Conservation (phyloP, 2,797 vertebrate genomes). For the Delichon dasypus region DNA sequence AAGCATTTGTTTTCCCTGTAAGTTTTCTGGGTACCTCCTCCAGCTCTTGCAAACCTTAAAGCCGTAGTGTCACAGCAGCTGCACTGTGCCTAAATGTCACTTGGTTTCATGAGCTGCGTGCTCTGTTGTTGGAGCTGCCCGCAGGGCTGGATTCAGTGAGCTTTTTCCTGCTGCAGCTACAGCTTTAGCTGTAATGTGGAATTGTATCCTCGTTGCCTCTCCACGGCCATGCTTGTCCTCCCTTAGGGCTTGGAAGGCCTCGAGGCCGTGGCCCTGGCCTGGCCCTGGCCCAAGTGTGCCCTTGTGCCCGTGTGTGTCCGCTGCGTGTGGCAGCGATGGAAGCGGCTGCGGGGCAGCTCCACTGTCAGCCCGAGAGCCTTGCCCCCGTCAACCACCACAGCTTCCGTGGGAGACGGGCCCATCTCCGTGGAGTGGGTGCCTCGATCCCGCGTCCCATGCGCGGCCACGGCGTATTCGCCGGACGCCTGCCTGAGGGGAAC, state of each 20-base stretch:
- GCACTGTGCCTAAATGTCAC: not conserved
- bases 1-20: not conserved
- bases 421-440: accelerated
- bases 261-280: not conserved
- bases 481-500: not conserved
- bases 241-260: accelerated
- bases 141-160: not conserved
- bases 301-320: accelerated
- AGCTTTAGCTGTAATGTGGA: not conserved
- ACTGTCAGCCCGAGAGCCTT: accelerated
- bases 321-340: not conserved
- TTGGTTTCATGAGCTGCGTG: not conserved
- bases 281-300: accelerated
- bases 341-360: not conserved
- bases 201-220: not conserved
- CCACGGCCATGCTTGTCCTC: not conserved
- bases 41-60: not conserved
- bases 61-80: not conserved
- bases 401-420: accelerated
- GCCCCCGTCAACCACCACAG: accelerated
- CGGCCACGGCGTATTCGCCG: accelerated
- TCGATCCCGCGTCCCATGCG: accelerated
- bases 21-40: not conserved
- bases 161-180: not conserved
- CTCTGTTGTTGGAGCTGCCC: not conserved